Evolutionary conservation across 2,888 invertebrate genomes (phyloP), one percentile per base, ranked within the genome.

Genomic region (Hypolimnas misippus): DNA sequence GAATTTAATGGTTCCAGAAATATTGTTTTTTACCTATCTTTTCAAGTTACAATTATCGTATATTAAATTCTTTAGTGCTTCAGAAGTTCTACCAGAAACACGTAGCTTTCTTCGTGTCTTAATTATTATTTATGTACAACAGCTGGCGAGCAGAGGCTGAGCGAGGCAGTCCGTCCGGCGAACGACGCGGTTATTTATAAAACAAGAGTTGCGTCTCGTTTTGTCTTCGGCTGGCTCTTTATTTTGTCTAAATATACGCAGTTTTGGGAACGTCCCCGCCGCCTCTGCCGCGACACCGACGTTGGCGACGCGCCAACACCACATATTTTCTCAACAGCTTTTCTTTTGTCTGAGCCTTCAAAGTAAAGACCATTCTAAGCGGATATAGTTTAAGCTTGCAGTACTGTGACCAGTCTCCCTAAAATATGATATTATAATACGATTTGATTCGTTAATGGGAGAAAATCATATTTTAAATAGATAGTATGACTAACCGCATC

Each of bases 181-280:
- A 89, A 87, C 90, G 89, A 89, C 88, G 86, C 69, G 79, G 88
- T 87, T 91, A 91, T 92, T 92, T 91, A 89, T 90, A 91, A 91
- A 91, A 87, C 90, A 87, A 71, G 89, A 90, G 85, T 90, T 86
- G 91, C 87, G 89, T 92, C 92, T 90, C 91, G 90, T 90, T 91
- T 91, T 91, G 92, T 92, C 90, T 91, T 91, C 89, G 85, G 87
- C 82, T 83, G 87, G 87, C 90, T 92, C 91, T 92, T 92, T 91
- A 92, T 92, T 92, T 92, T 91, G 89, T 92, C 91, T 91, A 92
- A 92, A 91, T 91, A 92, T 92, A 92, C 91, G 89, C 87, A 90
- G 91, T 91, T 92, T 92, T 90, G 91, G 92, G 91, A 91, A 87
- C 92, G 85, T 87, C 59, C 17, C 59, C 87, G 88, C 79, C 84